Evolutionary conservation across 2,113 vertebrate genomes (phyloP).

Genomic region (Myrmophylax atrothorax): DNA sequence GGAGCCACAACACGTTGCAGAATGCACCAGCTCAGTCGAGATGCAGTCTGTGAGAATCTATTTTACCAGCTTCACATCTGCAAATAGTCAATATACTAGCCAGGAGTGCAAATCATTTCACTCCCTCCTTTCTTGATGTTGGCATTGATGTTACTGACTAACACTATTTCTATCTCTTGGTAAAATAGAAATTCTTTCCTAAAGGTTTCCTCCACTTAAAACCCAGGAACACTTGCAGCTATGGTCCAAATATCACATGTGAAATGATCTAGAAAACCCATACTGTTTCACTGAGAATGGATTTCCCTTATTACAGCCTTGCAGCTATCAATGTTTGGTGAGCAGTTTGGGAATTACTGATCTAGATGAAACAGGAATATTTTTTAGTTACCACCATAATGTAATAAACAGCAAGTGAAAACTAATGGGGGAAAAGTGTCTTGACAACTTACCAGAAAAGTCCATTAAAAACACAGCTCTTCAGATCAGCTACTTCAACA

Average conservation of each 20-base stretch:
- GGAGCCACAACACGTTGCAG: not conserved
- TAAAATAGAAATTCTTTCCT: not conserved
- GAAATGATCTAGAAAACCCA: not conserved
- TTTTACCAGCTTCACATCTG: not conserved
- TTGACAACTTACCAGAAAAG: constrained; percentile 33
- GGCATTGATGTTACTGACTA: not conserved
- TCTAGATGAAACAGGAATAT: not conserved
- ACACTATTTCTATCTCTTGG: not conserved
- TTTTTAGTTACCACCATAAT: not conserved
- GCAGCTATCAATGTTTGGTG: not conserved
- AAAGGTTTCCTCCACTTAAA: not conserved
- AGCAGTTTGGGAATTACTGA: not conserved
- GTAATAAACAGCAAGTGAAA: not conserved
- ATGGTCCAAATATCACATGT: not conserved
- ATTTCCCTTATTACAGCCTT: not conserved
- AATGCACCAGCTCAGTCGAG: not conserved
- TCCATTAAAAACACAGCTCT: not conserved
- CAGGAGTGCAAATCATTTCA: not conserved
- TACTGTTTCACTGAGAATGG: not conserved
- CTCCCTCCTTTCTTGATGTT: not conserved
- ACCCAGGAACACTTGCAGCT: not conserved
- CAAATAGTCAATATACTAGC: not conserved
- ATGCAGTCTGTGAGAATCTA: not conserved
- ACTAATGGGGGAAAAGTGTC: not conserved
- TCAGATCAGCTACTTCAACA: not conserved